These are phyloP conservation scores for Meandrina meandrites DNA, from an alignment of 92 coral and sea anemone species.

Conservation along the genomic window DNA sequence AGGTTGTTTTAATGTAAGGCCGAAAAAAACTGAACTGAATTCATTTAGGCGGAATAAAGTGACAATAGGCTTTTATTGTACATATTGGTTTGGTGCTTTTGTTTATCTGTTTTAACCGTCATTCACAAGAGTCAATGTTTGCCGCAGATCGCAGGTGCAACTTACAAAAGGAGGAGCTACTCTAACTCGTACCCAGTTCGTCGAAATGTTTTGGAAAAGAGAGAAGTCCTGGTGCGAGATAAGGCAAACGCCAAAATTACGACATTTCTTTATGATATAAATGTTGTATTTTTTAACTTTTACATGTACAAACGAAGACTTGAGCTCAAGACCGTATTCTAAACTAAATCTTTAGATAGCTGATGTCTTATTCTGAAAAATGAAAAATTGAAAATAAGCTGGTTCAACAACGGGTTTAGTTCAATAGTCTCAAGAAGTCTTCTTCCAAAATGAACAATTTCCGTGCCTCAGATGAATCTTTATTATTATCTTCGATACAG, in stretches of 20 bases:
- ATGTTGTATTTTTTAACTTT: too few relatives aligned
- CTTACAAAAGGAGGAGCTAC: neutral
- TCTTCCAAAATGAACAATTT: too few relatives aligned
- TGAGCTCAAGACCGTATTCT: too few relatives aligned
- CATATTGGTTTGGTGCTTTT: conserved; percentile 19
- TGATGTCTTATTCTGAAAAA: too few relatives aligned
- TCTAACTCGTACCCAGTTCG: neutral
- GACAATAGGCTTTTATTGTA: conserved; percentile 22
- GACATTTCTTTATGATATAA: too few relatives aligned
- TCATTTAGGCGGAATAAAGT: neutral
- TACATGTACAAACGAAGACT: too few relatives aligned
- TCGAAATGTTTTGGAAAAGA: neutral
- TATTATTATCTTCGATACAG: too few relatives aligned
- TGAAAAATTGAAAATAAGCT: too few relatives aligned
- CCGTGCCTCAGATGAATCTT: too few relatives aligned
- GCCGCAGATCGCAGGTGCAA: conserved; percentile 18
- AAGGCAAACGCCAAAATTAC: neutral
- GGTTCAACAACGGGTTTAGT: too few relatives aligned
- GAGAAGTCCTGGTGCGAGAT: neutral
- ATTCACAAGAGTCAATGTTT: conserved; percentile 4
- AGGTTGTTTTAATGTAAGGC: neutral
- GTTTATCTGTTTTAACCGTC: conserved; percentile 21
- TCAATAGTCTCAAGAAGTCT: too few relatives aligned
- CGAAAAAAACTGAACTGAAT: neutral
- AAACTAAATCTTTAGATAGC: too few relatives aligned